Evolutionary conservation across 2,888 invertebrate species (phyloP), one percentile per base, ranked within the genome.

Genomic region (Hirtodrosophila trivittata): DNA sequence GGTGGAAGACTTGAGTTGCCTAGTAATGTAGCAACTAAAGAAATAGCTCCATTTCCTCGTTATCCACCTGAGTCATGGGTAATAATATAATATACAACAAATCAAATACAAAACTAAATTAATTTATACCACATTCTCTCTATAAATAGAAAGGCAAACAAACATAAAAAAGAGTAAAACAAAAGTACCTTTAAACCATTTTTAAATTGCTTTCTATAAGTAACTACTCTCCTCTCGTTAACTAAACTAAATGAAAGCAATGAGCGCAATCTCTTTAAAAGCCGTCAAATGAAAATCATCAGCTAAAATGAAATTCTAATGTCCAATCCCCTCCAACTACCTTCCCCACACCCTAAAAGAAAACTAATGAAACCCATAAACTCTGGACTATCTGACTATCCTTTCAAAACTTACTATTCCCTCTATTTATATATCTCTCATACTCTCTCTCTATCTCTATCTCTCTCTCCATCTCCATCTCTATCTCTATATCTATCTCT

Each of bases 41-140:
- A 94, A 89, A 96, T 96, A 91, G 95, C 94, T 87, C 96, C 96
- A 88, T 96, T 96, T 92, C 96, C 96, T 91, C 94, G 94, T 92
- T 96, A 95, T 92, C 96, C 96, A 89, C 96, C 96, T 87, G 93
- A 94, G 90, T 94, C 94, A 90, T 94, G 94, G 94, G 94, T 93
- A 93, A 89, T 89, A 89, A 88, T 81, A 85, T 77, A 80, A 82
- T 66, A 84, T 74, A 77, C 72, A 66, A 77, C 73, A 66, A 67
- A 72, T 58, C 56, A 62, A 70, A 56, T 63, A 75, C 55, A 71
- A 91, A 92, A 91, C 73, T 74, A 75, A 73, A 76, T 83, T 74
- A 78, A 75, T 77, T 66, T 74, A 75, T 75, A 73, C 71, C 65
- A 77, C 66, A 73, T 65, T 71, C 66, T 77, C 64, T 77, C 51